Evolutionary conservation across 1,140 invertebrate genomes (phyloP).

Genomic region (Protaetia brevitarsis): DNA sequence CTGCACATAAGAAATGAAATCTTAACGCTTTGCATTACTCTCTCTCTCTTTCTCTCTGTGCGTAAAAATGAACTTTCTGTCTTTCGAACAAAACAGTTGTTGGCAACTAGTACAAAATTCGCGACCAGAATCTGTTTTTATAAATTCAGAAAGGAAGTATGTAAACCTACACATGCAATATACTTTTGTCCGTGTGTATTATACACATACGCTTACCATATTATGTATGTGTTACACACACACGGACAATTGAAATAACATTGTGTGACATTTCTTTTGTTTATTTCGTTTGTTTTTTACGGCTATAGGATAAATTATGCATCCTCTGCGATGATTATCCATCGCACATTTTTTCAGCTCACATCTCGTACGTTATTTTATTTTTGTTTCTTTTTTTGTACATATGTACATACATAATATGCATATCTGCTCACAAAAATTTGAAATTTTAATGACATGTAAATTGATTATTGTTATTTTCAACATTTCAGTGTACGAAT

Average conservation of each 20-base stretch:
- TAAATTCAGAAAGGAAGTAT: too few species aligned
- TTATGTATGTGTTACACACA: neutral
- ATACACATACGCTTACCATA: neutral
- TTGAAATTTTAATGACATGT: constrained; percentile 22
- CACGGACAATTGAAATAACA: neutral
- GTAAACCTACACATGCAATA: too few species aligned
- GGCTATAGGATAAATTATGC: neutral
- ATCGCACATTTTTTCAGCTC: constrained; percentile 9
- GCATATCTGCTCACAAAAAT: constrained; percentile 23
- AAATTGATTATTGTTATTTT: constrained; percentile 37
- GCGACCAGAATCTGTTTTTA: too few species aligned
- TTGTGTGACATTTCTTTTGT: constrained; percentile 1
- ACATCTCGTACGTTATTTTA: too few species aligned
- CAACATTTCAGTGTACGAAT: constrained; percentile 49
- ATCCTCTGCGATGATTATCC: constrained; percentile 6
- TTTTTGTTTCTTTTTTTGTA: constrained; percentile 6
- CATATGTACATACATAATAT: neutral
- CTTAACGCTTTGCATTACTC: too few species aligned
- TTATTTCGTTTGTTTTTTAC: constrained; percentile 12
- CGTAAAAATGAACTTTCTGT: too few species aligned
- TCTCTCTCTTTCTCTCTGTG: too few species aligned
- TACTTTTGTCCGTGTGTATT: too few species aligned
- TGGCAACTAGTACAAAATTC: too few species aligned
- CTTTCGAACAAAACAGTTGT: too few species aligned
- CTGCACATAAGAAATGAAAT: too few species aligned